A percentile compares a stretch with the other conserved stretches of the same genome.
Evolutionary conservation across 2,113 vertebrate genomes (phyloP).

Genomic region (Seriola aureovittata): DNA sequence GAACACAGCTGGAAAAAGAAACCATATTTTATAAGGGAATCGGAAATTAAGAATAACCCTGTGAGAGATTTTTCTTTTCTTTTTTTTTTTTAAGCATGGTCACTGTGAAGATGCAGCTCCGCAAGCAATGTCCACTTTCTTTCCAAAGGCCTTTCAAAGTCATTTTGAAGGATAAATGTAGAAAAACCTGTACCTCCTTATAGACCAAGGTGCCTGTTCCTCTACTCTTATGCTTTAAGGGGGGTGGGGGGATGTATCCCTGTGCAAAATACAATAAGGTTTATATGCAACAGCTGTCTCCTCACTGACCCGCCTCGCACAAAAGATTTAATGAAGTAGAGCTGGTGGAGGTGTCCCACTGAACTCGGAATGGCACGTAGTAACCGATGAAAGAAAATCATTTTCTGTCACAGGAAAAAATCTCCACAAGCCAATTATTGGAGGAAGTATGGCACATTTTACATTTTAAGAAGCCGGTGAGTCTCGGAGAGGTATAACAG

Average conservation of each 20-base stretch:
- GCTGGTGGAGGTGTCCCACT: constrained; percentile 68
- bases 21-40: constrained; percentile 4
- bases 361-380: constrained; percentile 72
- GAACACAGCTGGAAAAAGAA: constrained; percentile 6
- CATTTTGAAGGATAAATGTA: constrained; percentile 50
- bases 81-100: neutral
- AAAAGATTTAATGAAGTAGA: constrained; percentile 72
- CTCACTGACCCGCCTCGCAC: constrained; percentile 70
- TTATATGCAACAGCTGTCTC: constrained; percentile 57
- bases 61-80: neutral
- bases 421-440: constrained; percentile 75
- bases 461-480: constrained; percentile 59
- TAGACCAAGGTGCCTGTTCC: constrained; percentile 40
- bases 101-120: neutral
- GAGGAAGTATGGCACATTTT: constrained; percentile 53
- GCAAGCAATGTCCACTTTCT: constrained; percentile 4
- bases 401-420: constrained; percentile 69
- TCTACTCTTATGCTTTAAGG: constrained; percentile 9
- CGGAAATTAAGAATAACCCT: constrained; percentile 13
- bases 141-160: constrained; percentile 49
- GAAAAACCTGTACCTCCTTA: constrained; percentile 43
- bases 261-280: constrained; percentile 55
- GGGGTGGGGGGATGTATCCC: constrained; percentile 45
- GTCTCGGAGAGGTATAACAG: constrained; percentile 44
- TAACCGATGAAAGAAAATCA: constrained; percentile 76